Conservation (phyloP, 2,797 vertebrate genomes). For the Aldrovandia affinis region DNA sequence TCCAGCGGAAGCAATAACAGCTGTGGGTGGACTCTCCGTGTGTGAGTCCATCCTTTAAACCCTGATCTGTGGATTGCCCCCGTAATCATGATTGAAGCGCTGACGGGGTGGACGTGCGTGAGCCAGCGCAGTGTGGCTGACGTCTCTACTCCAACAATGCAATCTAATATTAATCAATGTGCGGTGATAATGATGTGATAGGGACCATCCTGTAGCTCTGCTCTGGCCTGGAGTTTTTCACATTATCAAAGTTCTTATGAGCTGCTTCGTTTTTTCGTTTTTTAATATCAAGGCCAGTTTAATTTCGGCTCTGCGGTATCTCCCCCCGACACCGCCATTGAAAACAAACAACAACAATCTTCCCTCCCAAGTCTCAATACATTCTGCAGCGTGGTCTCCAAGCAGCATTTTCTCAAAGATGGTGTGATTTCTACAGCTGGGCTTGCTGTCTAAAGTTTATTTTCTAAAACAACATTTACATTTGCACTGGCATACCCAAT, state of each 20-base stretch:
- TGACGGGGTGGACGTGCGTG: not conserved
- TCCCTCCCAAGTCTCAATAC: not conserved
- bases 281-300: constrained; percentile 49
- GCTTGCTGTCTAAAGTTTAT: constrained; percentile 23
- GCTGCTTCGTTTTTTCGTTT: constrained; percentile 34
- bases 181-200: constrained; percentile 26
- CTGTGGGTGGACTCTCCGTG: constrained; percentile 9
- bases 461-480: constrained; percentile 11
- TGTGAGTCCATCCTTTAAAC: constrained; percentile 14
- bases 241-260: constrained; percentile 40
- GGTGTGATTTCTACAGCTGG: not conserved
- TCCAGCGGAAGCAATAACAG: constrained; percentile 21
- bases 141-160: constrained; percentile 36
- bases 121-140: constrained; percentile 15
- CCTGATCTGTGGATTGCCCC: not conserved
- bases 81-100: constrained; percentile 22
- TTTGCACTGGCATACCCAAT: not conserved
- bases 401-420: not conserved
- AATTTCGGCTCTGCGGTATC: constrained; percentile 36
- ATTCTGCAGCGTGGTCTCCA: not conserved
- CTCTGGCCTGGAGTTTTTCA: constrained; percentile 34
- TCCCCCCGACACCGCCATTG: not conserved
- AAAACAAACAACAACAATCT: constrained; percentile 30
- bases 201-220: constrained; percentile 32
- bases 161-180: constrained; percentile 43